Evolutionary conservation across 2,113 vertebrate genomes (phyloP).

Genomic region (Lagopus leucura): DNA sequence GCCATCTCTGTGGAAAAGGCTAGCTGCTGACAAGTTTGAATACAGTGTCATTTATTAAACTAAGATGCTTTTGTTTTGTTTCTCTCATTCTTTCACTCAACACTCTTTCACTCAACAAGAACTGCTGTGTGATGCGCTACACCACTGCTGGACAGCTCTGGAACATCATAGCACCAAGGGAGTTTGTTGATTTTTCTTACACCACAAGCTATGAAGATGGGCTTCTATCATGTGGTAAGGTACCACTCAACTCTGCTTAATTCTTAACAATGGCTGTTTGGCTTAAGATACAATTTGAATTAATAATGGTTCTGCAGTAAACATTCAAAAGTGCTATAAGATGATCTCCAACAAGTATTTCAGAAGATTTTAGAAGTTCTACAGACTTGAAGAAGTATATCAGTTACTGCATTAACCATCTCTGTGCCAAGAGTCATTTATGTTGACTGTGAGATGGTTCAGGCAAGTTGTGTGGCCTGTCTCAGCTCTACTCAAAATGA

Average conservation of each 20-base stretch:
- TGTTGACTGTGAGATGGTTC: rapidly evolving
- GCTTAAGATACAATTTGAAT: neutral
- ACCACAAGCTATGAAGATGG: slow-evolving; percentile 83
- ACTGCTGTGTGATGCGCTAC: slow-evolving; percentile 86
- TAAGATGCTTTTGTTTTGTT: neutral
- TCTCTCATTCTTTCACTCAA: neutral
- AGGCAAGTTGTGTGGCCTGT: neutral
- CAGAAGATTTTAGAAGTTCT: neutral
- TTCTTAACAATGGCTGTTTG: neutral
- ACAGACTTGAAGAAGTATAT: neutral
- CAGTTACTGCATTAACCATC: neutral
- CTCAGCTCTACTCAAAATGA: neutral
- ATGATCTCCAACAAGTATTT: neutral
- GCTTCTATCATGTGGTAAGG: slow-evolving; percentile 85
- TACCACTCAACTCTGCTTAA: neutral
- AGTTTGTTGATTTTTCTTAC: slow-evolving; percentile 89
- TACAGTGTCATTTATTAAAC: neutral
- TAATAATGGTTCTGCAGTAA: neutral
- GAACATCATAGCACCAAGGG: slow-evolving; percentile 87
- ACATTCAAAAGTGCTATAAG: neutral
- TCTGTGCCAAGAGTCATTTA: neutral
- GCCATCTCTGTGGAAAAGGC: neutral
- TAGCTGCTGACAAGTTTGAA: neutral
- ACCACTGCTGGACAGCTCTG: slow-evolving; percentile 87
- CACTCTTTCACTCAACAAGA: slow-evolving; percentile 63